Percentiles rank a stretch among this genome's conserved stretches.
phyloP scores from a whole-genome alignment of 2,113 vertebrate species.

The Colossoma macropomum region DNA sequence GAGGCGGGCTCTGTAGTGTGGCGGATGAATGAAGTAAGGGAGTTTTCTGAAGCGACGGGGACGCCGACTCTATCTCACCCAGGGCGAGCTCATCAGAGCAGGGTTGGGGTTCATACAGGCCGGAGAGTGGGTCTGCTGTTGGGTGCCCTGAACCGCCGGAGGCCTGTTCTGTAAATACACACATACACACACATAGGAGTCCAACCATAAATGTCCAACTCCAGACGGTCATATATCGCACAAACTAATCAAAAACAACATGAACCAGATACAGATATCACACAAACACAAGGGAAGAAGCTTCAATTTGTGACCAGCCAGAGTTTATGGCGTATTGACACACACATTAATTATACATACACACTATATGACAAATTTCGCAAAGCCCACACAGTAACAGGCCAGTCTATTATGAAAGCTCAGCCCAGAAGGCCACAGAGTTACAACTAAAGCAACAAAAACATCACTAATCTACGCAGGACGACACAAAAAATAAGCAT shows the following conservation, averaged over 20 bases:
- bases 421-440: no score
- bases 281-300: constrained; percentile 11
- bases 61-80: constrained; percentile 71
- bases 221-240: neutral
- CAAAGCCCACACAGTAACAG: neutral
- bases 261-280: neutral
- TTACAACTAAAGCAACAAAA: no score
- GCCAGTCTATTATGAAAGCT: no score
- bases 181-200: constrained; percentile 62
- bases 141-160: constrained; percentile 73
- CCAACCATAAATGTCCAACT: constrained; percentile 44
- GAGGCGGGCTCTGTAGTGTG: constrained; percentile 73
- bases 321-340: constrained; percentile 26
- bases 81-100: constrained; percentile 78
- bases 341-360: neutral
- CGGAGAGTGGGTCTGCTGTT: constrained; percentile 69
- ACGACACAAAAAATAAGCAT: no score
- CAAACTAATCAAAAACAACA: neutral
- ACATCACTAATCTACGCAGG: no score
- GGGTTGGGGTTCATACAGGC: constrained; percentile 74
- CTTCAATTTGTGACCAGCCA: constrained; percentile 53
- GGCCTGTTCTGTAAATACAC: constrained; percentile 77
- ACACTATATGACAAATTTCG: neutral
- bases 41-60: constrained; percentile 7
- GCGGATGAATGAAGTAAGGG: constrained; percentile 45